Evolutionary conservation across 92 coral and sea anemone genomes (phyloP).

Genomic region (Bergia puertoricense): DNA sequence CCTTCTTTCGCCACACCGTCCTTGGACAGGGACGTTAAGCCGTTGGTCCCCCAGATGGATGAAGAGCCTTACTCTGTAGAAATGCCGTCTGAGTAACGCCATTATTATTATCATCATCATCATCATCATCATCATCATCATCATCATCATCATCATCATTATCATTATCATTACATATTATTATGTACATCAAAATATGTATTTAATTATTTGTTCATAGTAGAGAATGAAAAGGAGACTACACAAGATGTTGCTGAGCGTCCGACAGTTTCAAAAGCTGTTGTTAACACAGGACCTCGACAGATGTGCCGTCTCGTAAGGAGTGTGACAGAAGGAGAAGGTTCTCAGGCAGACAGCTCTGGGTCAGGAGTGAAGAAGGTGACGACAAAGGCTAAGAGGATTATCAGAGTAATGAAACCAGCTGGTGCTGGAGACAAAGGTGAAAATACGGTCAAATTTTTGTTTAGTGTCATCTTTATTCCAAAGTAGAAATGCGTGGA

Average conservation of each 20-base stretch:
- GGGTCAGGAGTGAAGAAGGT: slow-evolving; percentile 1
- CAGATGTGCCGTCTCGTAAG: slow-evolving; percentile 18
- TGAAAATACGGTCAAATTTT: background rate
- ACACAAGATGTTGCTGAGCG: background rate
- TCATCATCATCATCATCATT: too few species aligned
- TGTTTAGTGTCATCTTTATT: background rate
- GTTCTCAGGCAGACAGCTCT: background rate
- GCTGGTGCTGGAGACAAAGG: slow-evolving; percentile 26
- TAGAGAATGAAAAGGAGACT: background rate
- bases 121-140: too few species aligned
- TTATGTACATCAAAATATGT: too few species aligned
- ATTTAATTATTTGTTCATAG: background rate
- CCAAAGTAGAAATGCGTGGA: too few species aligned
- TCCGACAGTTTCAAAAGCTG: background rate
- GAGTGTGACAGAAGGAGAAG: slow-evolving; percentile 14
- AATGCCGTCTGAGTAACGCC: too few species aligned
- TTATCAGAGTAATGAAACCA: slow-evolving; percentile 31
- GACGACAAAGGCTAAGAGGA: slow-evolving; percentile 4
- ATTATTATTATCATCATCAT: too few species aligned
- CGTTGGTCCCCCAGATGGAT: too few species aligned
- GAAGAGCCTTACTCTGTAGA: too few species aligned
- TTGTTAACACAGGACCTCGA: background rate
- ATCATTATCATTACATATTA: too few species aligned
- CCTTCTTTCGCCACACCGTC: too few species aligned
- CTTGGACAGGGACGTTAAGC: too few species aligned